Base-by-base conservation (phyloP, 1,140 invertebrate genomes). In the Listronotus bonariensis region DNA sequence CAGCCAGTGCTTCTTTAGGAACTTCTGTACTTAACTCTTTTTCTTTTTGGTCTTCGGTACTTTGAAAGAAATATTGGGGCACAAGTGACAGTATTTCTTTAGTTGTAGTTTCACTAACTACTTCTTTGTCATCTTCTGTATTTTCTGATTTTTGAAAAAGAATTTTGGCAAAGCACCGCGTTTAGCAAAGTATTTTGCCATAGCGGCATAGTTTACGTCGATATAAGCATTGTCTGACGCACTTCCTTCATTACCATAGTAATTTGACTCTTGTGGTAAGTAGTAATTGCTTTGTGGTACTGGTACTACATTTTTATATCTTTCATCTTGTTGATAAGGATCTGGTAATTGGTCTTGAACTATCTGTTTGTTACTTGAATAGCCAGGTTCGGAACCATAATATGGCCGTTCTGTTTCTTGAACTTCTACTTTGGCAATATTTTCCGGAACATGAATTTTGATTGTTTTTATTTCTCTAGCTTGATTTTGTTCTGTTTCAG, bases 341-440 rank as follows among this genome's bases (percentile, higher is more conserved):
- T 41, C 58, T 41, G 48, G 3, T 34, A 36, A 48, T 15, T 8
- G 8, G 34, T 36, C 34, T 8, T 36, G 34, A 43, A 2, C 17
- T 3, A 10, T 15, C 11, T n/a, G 34, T 52, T 61, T 45, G 10
- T 40, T 8, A 42, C 14, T 10, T n/a, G 32, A 3, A 49, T 56
- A 56, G 1, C 41, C 4, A 10, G 42, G 7, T 8, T 42, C 53
- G 1, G 52, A 45, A 8, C 18, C 31, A 9, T 61, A 54, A 17
- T 51, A 61, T 32, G 65, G 42, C 6, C 20, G 36, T 46, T 67
- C 65, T 0, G 51, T 18, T 60, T 67, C 65, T 41, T 67, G 34
- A 7, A 67, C 58, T 51, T 67, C 53, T n/a, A 67, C 58, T 43
- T 67, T 58, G 10, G 52, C 58, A 8, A 67, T 36, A 15, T 62